Evolutionary conservation across 2,888 invertebrate genomes (phyloP).

Genomic region (Agrilus cyanescens): DNA sequence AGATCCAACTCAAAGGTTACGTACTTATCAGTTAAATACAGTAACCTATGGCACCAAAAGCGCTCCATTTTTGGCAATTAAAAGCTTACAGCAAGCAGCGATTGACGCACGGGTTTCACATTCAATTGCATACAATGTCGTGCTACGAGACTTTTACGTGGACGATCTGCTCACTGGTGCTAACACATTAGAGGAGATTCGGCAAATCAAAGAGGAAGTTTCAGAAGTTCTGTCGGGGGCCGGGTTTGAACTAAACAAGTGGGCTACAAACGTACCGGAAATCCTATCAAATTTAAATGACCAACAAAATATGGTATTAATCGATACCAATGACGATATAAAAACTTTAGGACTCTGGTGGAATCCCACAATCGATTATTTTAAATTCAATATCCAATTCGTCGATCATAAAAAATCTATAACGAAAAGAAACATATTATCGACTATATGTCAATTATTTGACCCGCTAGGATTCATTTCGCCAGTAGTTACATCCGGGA

Average conservation of each 20-base stretch:
- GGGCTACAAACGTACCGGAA: slow-evolving; percentile 3
- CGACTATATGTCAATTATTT: background rate
- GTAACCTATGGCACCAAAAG: too few species aligned
- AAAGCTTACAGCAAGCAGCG: too few species aligned
- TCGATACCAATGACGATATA: background rate
- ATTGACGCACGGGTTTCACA: too few species aligned
- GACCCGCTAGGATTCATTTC: slow-evolving; percentile 2
- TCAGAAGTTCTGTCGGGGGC: background rate
- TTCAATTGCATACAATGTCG: background rate
- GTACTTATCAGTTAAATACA: too few species aligned
- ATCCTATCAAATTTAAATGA: background rate
- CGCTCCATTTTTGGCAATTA: too few species aligned
- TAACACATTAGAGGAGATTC: background rate
- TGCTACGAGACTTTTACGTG: slow-evolving; percentile 21
- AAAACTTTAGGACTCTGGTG: slow-evolving; percentile 6
- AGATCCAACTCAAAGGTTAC: too few species aligned
- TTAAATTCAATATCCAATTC: background rate
- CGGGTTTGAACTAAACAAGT: slow-evolving; percentile 5
- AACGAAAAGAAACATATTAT: background rate
- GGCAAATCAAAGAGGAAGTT: slow-evolving; percentile 1
- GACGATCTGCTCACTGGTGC: slow-evolving; percentile 17
- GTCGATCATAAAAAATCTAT: background rate
- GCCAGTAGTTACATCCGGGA: background rate
- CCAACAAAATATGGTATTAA: background rate
- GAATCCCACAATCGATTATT: slow-evolving; percentile 1